Conservation (phyloP, 2,113 vertebrate genomes). For the Stigmatopora nigra region DNA sequence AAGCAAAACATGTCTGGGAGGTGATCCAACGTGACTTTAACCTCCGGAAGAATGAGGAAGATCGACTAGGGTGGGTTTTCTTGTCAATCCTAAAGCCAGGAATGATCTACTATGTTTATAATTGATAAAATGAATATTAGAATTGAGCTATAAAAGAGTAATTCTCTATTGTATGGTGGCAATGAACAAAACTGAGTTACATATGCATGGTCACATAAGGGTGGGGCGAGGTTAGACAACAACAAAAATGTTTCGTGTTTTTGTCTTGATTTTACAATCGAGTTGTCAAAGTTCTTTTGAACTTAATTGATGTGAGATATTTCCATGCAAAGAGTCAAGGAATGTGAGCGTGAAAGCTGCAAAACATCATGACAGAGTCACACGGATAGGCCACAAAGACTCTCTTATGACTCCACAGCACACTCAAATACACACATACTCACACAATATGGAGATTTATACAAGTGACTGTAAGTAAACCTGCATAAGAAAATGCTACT, state of each 20-base stretch:
- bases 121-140: neutral
- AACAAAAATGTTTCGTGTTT: neutral
- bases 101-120: neutral
- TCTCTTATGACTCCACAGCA: slow-evolving; percentile 27
- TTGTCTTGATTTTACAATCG: neutral
- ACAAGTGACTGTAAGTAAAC: neutral
- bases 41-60: slow-evolving; percentile 84
- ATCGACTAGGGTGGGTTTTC: slow-evolving; percentile 76
- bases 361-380: slow-evolving; percentile 59
- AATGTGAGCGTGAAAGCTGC: slow-evolving; percentile 41
- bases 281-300: neutral
- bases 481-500: neutral
- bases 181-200: neutral
- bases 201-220: neutral
- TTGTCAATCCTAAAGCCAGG: neutral
- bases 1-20: slow-evolving; percentile 88
- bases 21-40: slow-evolving; percentile 88
- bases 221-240: neutral
- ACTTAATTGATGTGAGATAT: neutral
- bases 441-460: neutral
- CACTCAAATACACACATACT: slow-evolving; percentile 7
- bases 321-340: slow-evolving; percentile 11
- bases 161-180: neutral
- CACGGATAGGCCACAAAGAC: slow-evolving; percentile 54
- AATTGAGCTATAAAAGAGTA: neutral